Percentiles rank a stretch among this genome's conserved stretches.
Conservation (phyloP, 2,797 vertebrate species). For the Pantherophis vulpinus region DNA sequence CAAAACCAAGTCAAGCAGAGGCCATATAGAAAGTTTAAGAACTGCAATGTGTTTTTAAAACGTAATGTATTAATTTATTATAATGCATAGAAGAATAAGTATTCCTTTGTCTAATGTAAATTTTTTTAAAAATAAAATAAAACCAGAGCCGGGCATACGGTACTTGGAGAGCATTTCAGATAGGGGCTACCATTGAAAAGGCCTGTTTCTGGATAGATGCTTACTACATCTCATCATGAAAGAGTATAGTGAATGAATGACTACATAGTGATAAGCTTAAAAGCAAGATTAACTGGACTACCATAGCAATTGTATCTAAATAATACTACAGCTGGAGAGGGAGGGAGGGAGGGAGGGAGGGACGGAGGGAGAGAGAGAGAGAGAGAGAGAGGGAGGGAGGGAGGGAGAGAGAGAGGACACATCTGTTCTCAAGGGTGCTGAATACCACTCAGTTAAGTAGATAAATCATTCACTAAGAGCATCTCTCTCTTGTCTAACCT, state of each 20-base stretch:
- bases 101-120: not conserved
- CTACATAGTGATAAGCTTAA: not conserved
- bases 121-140: not conserved
- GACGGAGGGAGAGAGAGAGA: not conserved
- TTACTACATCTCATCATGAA: not conserved
- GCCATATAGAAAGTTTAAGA: not conserved
- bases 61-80: not conserved
- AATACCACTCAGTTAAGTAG: not conserved
- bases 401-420: not conserved
- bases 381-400: not conserved
- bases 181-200: not conserved
- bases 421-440: not conserved
- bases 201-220: not conserved
- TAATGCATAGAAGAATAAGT: not conserved
- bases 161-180: not conserved
- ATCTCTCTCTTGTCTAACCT: not conserved
- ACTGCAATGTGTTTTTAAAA: not conserved
- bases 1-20: not conserved
- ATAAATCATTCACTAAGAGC: not conserved
- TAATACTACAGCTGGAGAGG: not conserved
- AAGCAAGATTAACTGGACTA: not conserved
- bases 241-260: not conserved
- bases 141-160: not conserved
- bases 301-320: not conserved
- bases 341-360: fast-evolving